These are phyloP conservation scores for Pogonomyrmex barbatus DNA, from an alignment of 1,140 invertebrate species.

Conservation along the genomic window DNA sequence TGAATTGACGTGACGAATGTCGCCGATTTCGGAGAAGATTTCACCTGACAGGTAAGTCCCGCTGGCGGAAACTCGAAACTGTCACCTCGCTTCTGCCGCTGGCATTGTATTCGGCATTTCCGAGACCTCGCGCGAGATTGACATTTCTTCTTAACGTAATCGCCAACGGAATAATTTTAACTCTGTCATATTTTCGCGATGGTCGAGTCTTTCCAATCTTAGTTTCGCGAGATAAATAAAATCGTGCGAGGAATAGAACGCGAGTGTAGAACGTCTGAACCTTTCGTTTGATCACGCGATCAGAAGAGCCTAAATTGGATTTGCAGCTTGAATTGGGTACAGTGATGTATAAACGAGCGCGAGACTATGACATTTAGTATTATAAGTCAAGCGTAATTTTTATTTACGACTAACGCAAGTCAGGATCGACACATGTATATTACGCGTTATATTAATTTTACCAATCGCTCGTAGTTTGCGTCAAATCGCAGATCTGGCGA, in stretches of 20 bases:
- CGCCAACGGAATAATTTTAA: neutral
- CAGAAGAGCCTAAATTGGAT: slow-evolving; percentile 23
- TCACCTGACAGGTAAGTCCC: slow-evolving; percentile 28
- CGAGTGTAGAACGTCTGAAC: no score
- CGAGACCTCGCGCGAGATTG: neutral
- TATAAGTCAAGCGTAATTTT: neutral
- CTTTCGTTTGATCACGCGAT: neutral
- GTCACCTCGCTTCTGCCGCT: neutral
- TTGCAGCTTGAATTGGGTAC: neutral
- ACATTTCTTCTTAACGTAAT: neutral
- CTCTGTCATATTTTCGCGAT: neutral
- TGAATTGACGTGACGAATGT: slow-evolving; percentile 5
- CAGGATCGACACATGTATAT: neutral
- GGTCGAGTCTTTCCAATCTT: neutral
- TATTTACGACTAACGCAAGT: neutral
- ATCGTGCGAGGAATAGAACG: neutral
- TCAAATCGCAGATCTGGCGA: slow-evolving; percentile 20
- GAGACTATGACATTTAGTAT: slow-evolving; percentile 7
- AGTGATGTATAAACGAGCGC: neutral
- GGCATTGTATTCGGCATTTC: neutral
- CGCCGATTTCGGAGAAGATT: neutral
- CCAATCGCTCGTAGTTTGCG: neutral
- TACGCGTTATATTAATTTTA: neutral
- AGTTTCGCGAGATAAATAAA: neutral
- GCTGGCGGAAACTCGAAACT: neutral